A percentile compares a stretch with the other conserved stretches of the same genome.
phyloP scores from a whole-genome alignment of 2,797 vertebrate species.

The Tarsius wallacei region DNA sequence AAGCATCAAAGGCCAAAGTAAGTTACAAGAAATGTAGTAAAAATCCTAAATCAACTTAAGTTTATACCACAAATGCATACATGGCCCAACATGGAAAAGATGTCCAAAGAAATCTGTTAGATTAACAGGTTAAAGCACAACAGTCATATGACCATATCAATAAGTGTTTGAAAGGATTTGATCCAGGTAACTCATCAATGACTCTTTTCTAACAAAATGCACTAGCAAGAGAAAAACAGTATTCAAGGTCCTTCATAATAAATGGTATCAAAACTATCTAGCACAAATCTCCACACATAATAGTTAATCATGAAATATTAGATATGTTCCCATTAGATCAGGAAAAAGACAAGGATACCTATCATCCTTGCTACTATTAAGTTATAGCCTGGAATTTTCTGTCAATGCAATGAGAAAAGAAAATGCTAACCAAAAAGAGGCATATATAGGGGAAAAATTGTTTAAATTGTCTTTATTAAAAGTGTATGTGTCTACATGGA shows the following conservation, averaged over 20 bases:
- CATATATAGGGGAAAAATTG: not conserved
- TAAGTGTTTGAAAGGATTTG: not conserved
- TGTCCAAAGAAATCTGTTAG: not conserved
- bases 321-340: not conserved
- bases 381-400: not conserved
- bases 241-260: not conserved
- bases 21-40: not conserved
- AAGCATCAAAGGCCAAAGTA: not conserved
- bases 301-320: not conserved
- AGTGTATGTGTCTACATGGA: not conserved
- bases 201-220: not conserved
- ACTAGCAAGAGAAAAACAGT: constrained; percentile 11
- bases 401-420: not conserved
- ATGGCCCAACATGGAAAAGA: not conserved
- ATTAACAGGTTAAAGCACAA: constrained; percentile 12
- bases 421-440: not conserved
- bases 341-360: not conserved
- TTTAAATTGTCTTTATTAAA: not conserved
- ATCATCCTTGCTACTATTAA: not conserved
- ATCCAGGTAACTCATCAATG: not conserved
- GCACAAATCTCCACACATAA: not conserved
- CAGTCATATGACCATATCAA: not conserved
- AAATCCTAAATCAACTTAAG: not conserved
- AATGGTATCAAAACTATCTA: not conserved
- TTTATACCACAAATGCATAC: not conserved